Conservation (phyloP, 2,888 invertebrate genomes). For the Orchestes rusci region DNA sequence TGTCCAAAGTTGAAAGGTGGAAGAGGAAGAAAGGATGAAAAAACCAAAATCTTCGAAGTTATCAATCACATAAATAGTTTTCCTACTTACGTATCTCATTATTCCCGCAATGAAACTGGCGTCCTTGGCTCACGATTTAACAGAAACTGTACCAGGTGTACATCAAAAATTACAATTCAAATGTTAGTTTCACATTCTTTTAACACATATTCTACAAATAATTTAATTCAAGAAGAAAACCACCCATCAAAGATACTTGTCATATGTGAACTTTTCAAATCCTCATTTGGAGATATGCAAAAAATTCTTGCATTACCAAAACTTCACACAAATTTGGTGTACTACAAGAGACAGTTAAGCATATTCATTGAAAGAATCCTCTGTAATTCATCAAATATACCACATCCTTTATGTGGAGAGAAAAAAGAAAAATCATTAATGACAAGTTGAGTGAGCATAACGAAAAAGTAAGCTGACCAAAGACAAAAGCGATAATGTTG, state of each 20-base stretch:
- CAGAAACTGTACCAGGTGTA: constrained; percentile 14
- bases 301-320: constrained; percentile 16
- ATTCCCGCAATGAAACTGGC: constrained; percentile 9
- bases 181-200: constrained; percentile 20
- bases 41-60: constrained; percentile 17
- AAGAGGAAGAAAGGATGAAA: constrained; percentile 7
- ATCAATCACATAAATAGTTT: constrained; percentile 16
- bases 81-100: constrained; percentile 10
- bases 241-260: constrained; percentile 16
- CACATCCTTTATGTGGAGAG: constrained; percentile 30
- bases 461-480: constrained; percentile 4
- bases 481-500: constrained; percentile 5
- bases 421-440: constrained; percentile 21
- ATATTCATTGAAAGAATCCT: constrained; percentile 31
- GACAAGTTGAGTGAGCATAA: constrained; percentile 30
- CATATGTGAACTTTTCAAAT: constrained; percentile 6
- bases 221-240: constrained; percentile 15
- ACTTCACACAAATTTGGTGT: constrained; percentile 22
- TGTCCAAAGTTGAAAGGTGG: constrained; percentile 14
- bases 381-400: constrained; percentile 21
- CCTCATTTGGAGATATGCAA: constrained; percentile 10
- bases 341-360: constrained; percentile 24
- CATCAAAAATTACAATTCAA: constrained; percentile 12
- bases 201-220: constrained; percentile 20
- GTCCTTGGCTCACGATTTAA: constrained; percentile 13